Evolutionary conservation across 2,888 invertebrate species (phyloP).

Genomic region (Tetragonula carbonaria): DNA sequence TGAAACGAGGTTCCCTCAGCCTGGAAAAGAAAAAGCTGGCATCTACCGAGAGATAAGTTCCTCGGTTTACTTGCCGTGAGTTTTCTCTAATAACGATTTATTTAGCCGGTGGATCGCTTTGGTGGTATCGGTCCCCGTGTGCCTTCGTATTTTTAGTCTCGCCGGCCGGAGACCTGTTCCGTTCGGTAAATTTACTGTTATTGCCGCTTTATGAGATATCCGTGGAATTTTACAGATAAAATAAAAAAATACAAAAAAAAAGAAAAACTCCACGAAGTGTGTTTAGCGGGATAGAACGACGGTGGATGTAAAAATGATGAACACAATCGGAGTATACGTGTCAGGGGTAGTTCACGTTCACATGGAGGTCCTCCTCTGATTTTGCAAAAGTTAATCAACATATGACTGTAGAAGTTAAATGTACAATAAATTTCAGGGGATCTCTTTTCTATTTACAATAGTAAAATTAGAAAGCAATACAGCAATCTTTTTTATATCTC

Average conservation of each 20-base stretch:
- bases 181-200: background rate
- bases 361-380: too few relatives aligned
- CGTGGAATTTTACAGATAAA: slow-evolving; percentile 4
- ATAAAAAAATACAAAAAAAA: too few relatives aligned
- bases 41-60: slow-evolving; percentile 7
- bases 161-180: too few relatives aligned
- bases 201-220: background rate
- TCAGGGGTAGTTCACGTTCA: too few relatives aligned
- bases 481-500: too few relatives aligned
- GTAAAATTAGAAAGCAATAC: too few relatives aligned
- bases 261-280: background rate
- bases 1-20: background rate
- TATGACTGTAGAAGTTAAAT: too few relatives aligned
- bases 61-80: background rate
- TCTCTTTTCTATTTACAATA: too few relatives aligned
- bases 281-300: background rate
- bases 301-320: background rate
- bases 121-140: background rate
- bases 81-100: slow-evolving; percentile 32
- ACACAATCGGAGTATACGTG: background rate
- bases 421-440: too few relatives aligned
- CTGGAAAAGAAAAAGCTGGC: slow-evolving; percentile 11
- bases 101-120: background rate
- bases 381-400: too few relatives aligned
- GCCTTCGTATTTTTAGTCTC: background rate